A percentile compares a stretch with the other conserved stretches of the same genome.
Evolutionary conservation across 1,140 invertebrate species (phyloP).

Genomic region (Panonychus citri): DNA sequence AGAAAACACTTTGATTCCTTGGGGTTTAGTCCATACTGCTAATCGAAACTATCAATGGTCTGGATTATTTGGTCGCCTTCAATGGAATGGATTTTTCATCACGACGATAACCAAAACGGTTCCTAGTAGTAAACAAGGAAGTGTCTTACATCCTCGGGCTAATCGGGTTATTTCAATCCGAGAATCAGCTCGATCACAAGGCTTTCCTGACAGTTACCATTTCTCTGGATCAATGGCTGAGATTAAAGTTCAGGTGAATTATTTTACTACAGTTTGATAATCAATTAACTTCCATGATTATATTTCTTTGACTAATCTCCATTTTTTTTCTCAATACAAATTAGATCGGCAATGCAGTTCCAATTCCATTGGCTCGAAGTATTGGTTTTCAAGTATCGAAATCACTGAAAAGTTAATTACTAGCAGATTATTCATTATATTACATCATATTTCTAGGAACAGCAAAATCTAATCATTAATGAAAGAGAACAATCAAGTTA

Average conservation of each 20-base stretch:
- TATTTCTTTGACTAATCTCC: too few relatives aligned
- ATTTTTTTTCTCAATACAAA: too few relatives aligned
- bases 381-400: too few relatives aligned
- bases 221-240: conserved; percentile 52
- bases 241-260: conserved; percentile 48
- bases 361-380: too few relatives aligned
- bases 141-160: conserved; percentile 57
- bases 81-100: conserved; percentile 59
- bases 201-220: conserved; percentile 51
- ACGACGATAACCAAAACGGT: conserved; percentile 63
- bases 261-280: too few relatives aligned
- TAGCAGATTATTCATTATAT: too few relatives aligned
- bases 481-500: too few relatives aligned
- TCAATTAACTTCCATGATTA: too few relatives aligned
- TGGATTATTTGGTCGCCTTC: conserved; percentile 44
- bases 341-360: too few relatives aligned
- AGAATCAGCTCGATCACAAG: conserved; percentile 65
- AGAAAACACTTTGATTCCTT: conserved; percentile 62
- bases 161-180: conserved; percentile 54
- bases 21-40: conserved; percentile 68
- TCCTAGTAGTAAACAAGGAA: conserved; percentile 66
- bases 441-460: too few relatives aligned
- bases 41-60: conserved; percentile 70
- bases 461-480: too few relatives aligned
- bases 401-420: too few relatives aligned